These are phyloP conservation scores for Megaleporinus macrocephalus DNA, from an alignment of 2,113 vertebrate genomes.

Conservation along the genomic window DNA sequence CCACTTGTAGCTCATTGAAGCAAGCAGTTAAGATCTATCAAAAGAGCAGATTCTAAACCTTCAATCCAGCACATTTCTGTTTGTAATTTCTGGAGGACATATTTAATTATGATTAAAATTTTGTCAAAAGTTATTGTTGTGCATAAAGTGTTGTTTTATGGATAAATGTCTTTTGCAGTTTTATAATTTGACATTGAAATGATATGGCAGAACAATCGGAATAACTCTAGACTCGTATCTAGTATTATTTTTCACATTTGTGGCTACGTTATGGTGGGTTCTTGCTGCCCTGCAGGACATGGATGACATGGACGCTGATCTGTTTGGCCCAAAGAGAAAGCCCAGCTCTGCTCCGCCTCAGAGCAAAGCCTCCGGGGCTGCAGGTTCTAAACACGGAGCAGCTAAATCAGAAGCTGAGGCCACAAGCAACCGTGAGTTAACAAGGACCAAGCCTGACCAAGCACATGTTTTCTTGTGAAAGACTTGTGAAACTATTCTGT, in stretches of 20 bases:
- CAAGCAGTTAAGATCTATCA: too few relatives aligned
- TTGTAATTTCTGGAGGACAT: too few relatives aligned
- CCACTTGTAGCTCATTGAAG: too few relatives aligned
- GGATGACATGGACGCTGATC: conserved; percentile 85
- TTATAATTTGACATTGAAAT: too few relatives aligned
- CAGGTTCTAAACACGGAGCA: conserved; percentile 48
- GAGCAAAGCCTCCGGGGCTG: conserved; percentile 62
- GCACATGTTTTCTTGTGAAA: too few relatives aligned
- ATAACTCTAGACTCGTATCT: not conserved
- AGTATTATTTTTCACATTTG: not conserved
- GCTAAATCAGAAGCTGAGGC: conserved; percentile 18
- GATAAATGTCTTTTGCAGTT: too few relatives aligned
- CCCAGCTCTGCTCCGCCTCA: conserved; percentile 63
- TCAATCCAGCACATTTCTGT: too few relatives aligned
- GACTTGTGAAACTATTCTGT: not conserved
- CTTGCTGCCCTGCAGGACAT: conserved; percentile 73
- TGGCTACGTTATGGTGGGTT: not conserved
- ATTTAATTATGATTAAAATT: too few relatives aligned
- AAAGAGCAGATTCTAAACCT: too few relatives aligned
- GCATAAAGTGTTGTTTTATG: too few relatives aligned
- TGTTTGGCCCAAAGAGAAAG: conserved; percentile 78
- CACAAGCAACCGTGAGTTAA: conserved; percentile 53
- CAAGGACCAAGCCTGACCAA: not conserved
- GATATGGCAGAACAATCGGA: too few relatives aligned
- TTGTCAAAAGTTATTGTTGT: too few relatives aligned